Percentiles rank a stretch among this genome's conserved stretches.
Conservation (phyloP, 2,113 vertebrate species). For the Boulengeromyrus knoepffleri region DNA sequence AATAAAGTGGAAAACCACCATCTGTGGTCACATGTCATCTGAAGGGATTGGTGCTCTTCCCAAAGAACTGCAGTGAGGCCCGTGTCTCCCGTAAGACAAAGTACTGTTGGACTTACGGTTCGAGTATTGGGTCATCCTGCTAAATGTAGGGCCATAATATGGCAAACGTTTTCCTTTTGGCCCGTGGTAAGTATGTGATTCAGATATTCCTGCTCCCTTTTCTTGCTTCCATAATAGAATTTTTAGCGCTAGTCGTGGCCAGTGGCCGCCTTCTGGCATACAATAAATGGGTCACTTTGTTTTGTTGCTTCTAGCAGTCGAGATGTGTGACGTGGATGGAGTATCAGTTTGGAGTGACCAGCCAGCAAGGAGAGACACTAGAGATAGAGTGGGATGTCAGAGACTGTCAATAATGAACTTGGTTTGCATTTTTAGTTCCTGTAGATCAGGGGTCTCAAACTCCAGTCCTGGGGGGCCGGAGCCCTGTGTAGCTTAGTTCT, state of each 20-base stretch:
- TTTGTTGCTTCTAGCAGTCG: not conserved
- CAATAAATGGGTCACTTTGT: not conserved
- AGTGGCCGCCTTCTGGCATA: not conserved
- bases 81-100: not conserved
- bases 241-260: not conserved
- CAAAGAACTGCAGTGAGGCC: not conserved
- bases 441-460: not conserved
- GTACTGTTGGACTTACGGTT: not conserved
- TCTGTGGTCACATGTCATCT: not conserved
- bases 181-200: not conserved
- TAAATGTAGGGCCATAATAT: not conserved
- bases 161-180: not conserved
- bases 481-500: too few relatives aligned
- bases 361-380: not conserved
- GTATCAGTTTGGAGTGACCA: not conserved
- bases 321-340: not conserved
- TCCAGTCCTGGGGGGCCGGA: not conserved
- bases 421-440: not conserved
- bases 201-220: not conserved
- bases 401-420: not conserved
- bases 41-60: not conserved
- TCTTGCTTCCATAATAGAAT: not conserved
- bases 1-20: not conserved
- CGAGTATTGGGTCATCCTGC: not conserved
- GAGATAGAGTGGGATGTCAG: not conserved